These are phyloP conservation scores for Sebastes umbrosus DNA, from an alignment of 2,797 vertebrate genomes.

Conservation along the genomic window DNA sequence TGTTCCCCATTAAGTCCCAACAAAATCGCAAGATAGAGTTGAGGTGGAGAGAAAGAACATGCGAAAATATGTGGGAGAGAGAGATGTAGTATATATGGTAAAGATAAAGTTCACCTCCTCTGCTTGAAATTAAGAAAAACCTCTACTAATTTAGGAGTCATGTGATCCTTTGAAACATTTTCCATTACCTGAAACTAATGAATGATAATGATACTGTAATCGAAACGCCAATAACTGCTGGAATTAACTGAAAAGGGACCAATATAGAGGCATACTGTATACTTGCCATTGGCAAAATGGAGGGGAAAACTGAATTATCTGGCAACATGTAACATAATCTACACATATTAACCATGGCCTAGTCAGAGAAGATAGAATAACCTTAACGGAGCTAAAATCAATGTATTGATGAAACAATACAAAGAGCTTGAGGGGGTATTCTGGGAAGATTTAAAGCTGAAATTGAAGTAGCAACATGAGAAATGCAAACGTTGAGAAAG, in stretches of 20 bases:
- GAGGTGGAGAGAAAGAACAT: background rate
- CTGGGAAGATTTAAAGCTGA: background rate
- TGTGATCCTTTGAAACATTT: background rate
- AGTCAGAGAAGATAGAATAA: background rate
- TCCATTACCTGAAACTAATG: background rate
- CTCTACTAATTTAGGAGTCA: background rate
- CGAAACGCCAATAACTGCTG: background rate
- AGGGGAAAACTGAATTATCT: background rate
- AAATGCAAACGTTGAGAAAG: background rate
- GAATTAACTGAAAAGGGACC: background rate
- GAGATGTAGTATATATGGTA: no score
- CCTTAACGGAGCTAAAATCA: background rate
- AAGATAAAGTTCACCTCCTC: no score
- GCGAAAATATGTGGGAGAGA: no score
- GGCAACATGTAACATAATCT: background rate
- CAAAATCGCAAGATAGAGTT: background rate
- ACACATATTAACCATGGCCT: background rate
- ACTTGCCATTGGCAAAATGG: background rate
- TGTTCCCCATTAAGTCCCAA: no score
- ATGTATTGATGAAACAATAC: background rate
- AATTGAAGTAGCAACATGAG: background rate
- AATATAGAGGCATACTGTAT: no score
- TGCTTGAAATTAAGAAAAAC: background rate
- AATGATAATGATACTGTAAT: background rate
- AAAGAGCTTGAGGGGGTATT: background rate